Evolutionary conservation across 2,888 invertebrate species (phyloP).

Genomic region (Agriopis aurantiaria): DNA sequence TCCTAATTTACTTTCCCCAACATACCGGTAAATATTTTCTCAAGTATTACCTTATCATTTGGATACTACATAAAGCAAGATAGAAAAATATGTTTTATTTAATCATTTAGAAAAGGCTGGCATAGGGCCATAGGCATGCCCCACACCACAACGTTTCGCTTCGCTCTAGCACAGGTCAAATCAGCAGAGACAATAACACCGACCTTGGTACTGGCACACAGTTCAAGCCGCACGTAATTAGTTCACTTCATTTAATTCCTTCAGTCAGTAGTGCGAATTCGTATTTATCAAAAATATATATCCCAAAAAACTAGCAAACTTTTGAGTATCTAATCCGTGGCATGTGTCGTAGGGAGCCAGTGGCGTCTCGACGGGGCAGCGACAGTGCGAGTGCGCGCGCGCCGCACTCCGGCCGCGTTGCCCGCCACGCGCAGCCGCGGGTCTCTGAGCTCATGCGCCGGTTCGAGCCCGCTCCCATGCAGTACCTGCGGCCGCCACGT

Average conservation of each 20-base stretch:
- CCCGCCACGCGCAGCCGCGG: slow-evolving; percentile 74
- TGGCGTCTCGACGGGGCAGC: slow-evolving; percentile 51
- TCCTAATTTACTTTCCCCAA: not conserved
- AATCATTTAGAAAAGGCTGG: no score
- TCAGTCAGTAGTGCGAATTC: not conserved
- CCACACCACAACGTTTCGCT: not conserved
- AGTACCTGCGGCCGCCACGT: slow-evolving; percentile 80
- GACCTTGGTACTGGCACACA: no score
- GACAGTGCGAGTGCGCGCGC: slow-evolving; percentile 75
- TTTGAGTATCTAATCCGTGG: not conserved
- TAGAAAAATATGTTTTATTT: no score
- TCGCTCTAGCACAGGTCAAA: not conserved
- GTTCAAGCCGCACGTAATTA: no score
- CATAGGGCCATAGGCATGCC: no score
- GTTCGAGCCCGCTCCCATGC: slow-evolving; percentile 81
- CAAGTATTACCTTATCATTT: not conserved
- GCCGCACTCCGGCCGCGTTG: slow-evolving; percentile 72
- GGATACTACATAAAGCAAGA: not conserved
- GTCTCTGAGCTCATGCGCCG: slow-evolving; percentile 77
- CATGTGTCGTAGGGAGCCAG: slow-evolving; percentile 52
- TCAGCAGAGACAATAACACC: no score
- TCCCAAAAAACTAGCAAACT: not conserved
- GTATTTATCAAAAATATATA: not conserved
- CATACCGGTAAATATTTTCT: not conserved
- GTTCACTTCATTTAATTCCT: not conserved